Percentiles rank a stretch among this genome's conserved stretches.
Conservation (phyloP, 2,113 vertebrate species). For the Prietella phreatophila region DNA sequence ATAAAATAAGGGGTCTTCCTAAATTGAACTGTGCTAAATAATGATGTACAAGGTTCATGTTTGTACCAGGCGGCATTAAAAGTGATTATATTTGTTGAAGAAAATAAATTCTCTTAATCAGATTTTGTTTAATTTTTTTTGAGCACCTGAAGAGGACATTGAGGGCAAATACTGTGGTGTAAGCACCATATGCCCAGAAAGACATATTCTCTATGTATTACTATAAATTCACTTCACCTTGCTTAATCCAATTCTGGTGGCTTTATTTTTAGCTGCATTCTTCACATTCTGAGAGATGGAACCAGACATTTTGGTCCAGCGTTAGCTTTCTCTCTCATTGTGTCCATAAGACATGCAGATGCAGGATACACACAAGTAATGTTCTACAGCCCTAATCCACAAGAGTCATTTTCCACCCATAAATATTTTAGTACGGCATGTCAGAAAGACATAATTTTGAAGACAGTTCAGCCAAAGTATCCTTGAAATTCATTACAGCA, state of each 20-base stretch:
- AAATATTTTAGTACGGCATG: background rate
- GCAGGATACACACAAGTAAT: background rate
- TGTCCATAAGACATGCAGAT: background rate
- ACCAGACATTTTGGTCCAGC: background rate
- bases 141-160: constrained; percentile 78
- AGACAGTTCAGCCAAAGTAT: background rate
- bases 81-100: background rate
- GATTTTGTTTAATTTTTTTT: background rate
- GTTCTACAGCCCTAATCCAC: background rate
- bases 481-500: background rate
- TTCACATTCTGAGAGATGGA: background rate
- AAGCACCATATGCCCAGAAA: constrained; percentile 60
- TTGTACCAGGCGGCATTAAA: too few species aligned
- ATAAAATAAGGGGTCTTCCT: background rate
- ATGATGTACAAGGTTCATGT: background rate
- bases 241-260: background rate
- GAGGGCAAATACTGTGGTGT: constrained; percentile 58
- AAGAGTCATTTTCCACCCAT: background rate
- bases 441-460: background rate
- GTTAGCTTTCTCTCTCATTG: background rate
- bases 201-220: background rate
- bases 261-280: background rate
- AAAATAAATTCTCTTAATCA: background rate
- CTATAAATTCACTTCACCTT: background rate
- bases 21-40: background rate